These are phyloP conservation scores for Melanitta fusca DNA, from an alignment of 2,797 vertebrate genomes.

Conservation along the genomic window DNA sequence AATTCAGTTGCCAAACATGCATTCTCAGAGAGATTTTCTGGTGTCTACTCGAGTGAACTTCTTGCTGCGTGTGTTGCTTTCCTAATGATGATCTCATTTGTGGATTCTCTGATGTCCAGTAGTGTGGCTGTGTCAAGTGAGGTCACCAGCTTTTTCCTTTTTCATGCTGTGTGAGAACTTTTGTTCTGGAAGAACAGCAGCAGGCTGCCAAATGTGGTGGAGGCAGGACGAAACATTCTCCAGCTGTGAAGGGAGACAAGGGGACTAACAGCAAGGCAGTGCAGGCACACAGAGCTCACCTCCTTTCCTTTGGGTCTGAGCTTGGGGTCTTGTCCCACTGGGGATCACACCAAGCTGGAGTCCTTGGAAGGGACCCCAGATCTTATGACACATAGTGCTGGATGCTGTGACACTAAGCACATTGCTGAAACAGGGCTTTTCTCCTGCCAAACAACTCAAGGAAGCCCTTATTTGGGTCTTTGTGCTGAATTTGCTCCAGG, in stretches of 20 bases:
- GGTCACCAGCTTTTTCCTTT: fast-evolving
- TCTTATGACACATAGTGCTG: neutral
- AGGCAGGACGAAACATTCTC: neutral
- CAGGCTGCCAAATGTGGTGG: neutral
- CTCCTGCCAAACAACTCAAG: fast-evolving
- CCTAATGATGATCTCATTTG: fast-evolving
- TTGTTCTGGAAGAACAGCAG: neutral
- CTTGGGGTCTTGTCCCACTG: neutral
- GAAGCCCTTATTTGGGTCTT: neutral
- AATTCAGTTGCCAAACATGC: fast-evolving
- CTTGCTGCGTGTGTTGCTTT: fast-evolving
- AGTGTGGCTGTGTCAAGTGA: neutral
- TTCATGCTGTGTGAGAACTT: neutral
- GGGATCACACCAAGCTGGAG: neutral
- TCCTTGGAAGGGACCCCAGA: neutral
- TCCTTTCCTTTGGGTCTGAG: neutral
- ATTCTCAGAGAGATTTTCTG: neutral
- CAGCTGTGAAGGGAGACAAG: neutral
- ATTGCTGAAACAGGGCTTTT: neutral
- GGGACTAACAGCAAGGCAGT: neutral
- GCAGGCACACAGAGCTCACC: fast-evolving
- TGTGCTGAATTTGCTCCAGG: neutral
- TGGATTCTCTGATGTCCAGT: neutral
- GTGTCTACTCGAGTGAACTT: neutral
- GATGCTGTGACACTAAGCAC: neutral